A percentile compares a stretch with the other conserved stretches of the same genome.
Evolutionary conservation across 2,888 invertebrate species (phyloP).

Genomic region (Acleris emargana): DNA sequence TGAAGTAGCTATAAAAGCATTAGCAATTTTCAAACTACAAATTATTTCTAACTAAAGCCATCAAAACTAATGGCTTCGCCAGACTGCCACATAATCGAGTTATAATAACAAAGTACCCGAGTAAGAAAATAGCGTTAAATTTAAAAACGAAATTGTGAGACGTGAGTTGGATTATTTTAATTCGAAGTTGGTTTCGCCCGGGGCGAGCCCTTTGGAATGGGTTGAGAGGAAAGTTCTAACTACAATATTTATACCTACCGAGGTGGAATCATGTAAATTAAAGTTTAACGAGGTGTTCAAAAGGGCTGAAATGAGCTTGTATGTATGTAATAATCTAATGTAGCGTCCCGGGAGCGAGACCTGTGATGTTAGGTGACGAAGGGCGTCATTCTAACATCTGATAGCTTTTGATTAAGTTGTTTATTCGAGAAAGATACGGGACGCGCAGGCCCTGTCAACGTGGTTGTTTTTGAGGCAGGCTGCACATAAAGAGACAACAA

Average conservation of each 20-base stretch:
- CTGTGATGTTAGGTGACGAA: not conserved
- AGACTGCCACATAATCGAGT: constrained; percentile 20
- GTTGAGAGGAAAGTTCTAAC: constrained; percentile 16
- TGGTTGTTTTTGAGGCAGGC: too few relatives aligned
- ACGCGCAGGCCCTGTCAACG: too few relatives aligned
- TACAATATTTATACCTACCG: constrained; percentile 9
- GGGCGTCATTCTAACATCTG: too few relatives aligned
- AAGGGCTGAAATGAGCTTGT: constrained; percentile 1
- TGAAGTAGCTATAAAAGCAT: constrained; percentile 2
- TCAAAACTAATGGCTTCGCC: constrained; percentile 23
- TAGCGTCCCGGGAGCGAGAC: not conserved
- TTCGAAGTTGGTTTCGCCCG: constrained; percentile 28
- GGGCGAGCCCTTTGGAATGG: constrained; percentile 20
- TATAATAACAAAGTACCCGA: constrained; percentile 15
- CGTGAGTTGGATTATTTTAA: constrained; percentile 26
- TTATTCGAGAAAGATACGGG: too few relatives aligned
- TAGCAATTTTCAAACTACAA: constrained; percentile 15
- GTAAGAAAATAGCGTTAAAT: constrained; percentile 16
- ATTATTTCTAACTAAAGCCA: constrained; percentile 2
- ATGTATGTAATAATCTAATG: too few relatives aligned
- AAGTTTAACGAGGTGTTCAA: constrained; percentile 18
- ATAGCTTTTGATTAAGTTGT: too few relatives aligned
- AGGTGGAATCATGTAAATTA: constrained; percentile 9
- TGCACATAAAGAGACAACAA: too few relatives aligned
- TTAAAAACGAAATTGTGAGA: constrained; percentile 14